These are phyloP conservation scores for Lepidurus apus DNA, from an alignment of 1,140 invertebrate species.

Conservation along the genomic window DNA sequence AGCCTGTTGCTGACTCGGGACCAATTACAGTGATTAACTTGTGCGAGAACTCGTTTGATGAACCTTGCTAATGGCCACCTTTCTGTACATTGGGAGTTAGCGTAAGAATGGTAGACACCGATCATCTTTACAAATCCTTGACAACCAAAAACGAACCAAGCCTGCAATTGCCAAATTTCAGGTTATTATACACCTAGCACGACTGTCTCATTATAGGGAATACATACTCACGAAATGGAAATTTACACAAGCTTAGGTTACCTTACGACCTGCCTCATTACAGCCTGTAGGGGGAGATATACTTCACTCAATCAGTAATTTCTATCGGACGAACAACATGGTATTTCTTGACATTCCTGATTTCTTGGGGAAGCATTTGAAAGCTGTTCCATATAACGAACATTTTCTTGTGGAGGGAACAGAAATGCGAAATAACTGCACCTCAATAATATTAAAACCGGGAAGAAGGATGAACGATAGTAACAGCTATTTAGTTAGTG, in stretches of 20 bases:
- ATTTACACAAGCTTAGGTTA: neutral
- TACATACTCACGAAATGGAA: constrained; percentile 2
- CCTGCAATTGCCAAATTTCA: constrained; percentile 6
- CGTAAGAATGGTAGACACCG: neutral
- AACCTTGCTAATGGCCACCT: neutral
- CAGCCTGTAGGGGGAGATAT: neutral
- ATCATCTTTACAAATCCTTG: neutral
- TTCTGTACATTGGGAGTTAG: constrained; percentile 9
- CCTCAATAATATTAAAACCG: too few species aligned
- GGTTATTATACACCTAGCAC: neutral
- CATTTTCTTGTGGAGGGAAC: too few species aligned
- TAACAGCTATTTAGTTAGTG: too few species aligned
- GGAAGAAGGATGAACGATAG: too few species aligned
- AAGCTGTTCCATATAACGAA: too few species aligned
- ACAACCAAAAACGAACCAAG: neutral
- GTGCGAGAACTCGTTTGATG: neutral
- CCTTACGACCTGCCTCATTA: neutral
- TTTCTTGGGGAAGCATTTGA: too few species aligned
- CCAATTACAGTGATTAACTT: constrained; percentile 14
- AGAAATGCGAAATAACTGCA: too few species aligned
- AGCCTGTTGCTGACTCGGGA: neutral
- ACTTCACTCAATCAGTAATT: neutral
- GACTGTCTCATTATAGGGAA: neutral
- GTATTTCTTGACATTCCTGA: too few species aligned
- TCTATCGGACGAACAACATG: neutral